Evolutionary conservation across 2,113 vertebrate species (phyloP).

Genomic region (Toxostoma redivivum): DNA sequence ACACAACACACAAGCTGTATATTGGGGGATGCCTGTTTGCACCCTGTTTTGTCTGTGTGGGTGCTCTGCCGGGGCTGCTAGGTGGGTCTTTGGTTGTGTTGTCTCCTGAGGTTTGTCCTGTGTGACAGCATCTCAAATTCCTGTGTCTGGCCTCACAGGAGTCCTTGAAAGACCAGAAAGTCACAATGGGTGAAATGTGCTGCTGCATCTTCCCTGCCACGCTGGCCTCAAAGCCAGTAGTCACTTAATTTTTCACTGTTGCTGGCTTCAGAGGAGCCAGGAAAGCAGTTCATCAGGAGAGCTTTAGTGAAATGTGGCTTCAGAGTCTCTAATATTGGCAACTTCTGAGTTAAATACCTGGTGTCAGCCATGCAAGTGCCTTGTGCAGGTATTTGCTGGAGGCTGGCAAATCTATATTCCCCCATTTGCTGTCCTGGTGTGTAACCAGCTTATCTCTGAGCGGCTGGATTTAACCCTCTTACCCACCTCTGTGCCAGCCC

Average conservation of each 20-base stretch:
- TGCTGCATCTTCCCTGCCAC: background rate
- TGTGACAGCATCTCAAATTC: background rate
- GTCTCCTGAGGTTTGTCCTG: background rate
- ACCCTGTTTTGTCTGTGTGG: accelerated
- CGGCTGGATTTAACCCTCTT: background rate
- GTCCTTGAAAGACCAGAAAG: background rate
- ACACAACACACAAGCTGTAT: background rate
- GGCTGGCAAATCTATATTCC: background rate
- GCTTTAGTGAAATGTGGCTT: background rate
- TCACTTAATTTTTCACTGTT: background rate
- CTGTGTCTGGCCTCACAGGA: background rate
- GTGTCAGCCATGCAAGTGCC: background rate
- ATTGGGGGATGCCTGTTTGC: background rate
- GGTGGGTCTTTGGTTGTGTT: background rate
- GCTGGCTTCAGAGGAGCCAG: background rate
- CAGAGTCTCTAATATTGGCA: background rate
- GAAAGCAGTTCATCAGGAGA: background rate
- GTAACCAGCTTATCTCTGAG: background rate
- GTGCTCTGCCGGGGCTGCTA: background rate
- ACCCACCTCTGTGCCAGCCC: background rate
- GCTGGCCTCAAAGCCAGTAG: background rate
- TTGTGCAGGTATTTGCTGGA: background rate
- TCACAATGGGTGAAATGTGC: background rate
- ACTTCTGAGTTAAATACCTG: background rate
- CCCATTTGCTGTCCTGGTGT: background rate